A percentile compares a stretch with the other conserved stretches of the same genome.
Evolutionary conservation across 2,113 vertebrate species (phyloP).

Genomic region (Bambusicola thoracicus): DNA sequence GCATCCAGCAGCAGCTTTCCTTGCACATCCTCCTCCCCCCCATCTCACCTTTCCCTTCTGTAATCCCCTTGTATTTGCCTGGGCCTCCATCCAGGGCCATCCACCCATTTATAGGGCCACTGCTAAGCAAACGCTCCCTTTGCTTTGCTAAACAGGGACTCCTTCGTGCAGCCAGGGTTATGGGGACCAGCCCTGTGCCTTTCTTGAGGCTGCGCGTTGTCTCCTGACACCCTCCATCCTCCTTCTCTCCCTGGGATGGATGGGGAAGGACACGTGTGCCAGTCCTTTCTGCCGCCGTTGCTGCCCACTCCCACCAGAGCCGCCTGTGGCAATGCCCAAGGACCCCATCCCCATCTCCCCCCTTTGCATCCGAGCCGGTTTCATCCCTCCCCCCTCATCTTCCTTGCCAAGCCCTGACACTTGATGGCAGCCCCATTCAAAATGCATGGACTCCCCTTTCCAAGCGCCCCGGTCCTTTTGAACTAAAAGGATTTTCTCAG

Average conservation of each 20-base stretch:
- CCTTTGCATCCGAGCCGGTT: fast-evolving
- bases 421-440: constrained; percentile 51
- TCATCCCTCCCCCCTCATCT: neutral
- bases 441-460: constrained; percentile 50
- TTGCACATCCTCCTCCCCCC: neutral
- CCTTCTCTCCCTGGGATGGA: neutral
- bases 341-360: fast-evolving
- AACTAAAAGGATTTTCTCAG: constrained; percentile 70
- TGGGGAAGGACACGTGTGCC: neutral
- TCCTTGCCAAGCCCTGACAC: constrained; percentile 25
- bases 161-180: neutral
- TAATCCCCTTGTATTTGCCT: neutral
- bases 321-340: neutral
- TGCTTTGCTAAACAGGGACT: neutral
- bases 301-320: neutral
- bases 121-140: neutral
- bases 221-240: neutral
- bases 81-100: constrained; percentile 9
- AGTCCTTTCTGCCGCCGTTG: fast-evolving
- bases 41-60: neutral
- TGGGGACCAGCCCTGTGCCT: fast-evolving
- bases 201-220: neutral
- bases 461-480: constrained; percentile 47
- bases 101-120: neutral
- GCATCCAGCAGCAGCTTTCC: neutral